Evolutionary conservation across 1,140 invertebrate genomes (phyloP).

Genomic region (Drosophila funebris): DNA sequence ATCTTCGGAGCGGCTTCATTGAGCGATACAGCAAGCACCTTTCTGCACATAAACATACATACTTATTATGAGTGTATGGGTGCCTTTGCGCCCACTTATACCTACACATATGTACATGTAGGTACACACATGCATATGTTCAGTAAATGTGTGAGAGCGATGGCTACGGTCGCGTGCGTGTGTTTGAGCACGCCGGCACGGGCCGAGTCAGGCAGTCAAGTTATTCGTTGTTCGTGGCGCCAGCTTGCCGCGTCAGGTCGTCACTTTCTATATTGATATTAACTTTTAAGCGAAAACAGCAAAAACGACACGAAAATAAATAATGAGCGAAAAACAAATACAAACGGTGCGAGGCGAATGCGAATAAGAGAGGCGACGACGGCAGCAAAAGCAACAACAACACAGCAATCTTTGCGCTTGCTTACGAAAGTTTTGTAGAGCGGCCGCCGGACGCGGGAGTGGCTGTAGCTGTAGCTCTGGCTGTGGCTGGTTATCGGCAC

Average conservation of each 20-base stretch:
- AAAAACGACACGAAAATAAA: conserved; percentile 81
- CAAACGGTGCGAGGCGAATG: conserved; percentile 43
- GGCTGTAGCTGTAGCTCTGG: conserved; percentile 10
- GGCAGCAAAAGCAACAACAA: conserved; percentile 14
- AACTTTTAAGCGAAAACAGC: conserved; percentile 82
- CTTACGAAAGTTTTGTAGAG: conserved; percentile 64
- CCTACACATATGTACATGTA: not conserved
- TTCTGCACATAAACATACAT: not conserved
- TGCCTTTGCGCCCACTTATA: conserved; percentile 22
- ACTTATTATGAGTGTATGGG: not conserved
- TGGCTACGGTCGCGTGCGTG: conserved; percentile 57
- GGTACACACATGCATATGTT: too few relatives aligned
- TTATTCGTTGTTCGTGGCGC: conserved; percentile 70
- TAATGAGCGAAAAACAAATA: conserved; percentile 81
- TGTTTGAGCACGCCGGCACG: conserved; percentile 57
- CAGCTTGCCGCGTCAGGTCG: conserved; percentile 79
- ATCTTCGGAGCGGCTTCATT: conserved; percentile 25
- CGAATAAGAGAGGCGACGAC: not conserved
- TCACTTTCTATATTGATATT: conserved; percentile 82
- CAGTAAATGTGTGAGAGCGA: conserved; percentile 32
- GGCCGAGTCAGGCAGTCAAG: conserved; percentile 46
- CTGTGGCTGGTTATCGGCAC: conserved; percentile 47
- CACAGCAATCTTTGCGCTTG: conserved; percentile 60
- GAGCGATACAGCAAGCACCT: conserved; percentile 28
- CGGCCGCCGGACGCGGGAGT: conserved; percentile 24